These are phyloP conservation scores for Linnaemya vulpina DNA, from an alignment of 2,888 invertebrate species.

Conservation along the genomic window DNA sequence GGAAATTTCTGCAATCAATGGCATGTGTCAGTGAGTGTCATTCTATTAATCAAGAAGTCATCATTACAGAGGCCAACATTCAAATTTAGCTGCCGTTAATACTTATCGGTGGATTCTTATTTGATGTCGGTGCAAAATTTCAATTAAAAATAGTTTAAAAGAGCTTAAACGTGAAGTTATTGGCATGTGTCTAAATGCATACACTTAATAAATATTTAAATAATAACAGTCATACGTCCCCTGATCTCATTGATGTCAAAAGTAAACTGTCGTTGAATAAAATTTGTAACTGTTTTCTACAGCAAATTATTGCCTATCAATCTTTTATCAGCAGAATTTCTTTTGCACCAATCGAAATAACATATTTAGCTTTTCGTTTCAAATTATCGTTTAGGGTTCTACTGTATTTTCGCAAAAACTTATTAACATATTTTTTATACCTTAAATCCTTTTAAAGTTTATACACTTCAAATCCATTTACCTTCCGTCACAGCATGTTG, in stretches of 20 bases:
- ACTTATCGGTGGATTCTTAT: too few relatives aligned
- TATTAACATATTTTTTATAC: constrained; percentile 48
- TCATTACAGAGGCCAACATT: too few relatives aligned
- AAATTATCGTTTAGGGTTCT: neutral
- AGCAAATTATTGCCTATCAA: constrained; percentile 23
- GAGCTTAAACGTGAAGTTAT: too few relatives aligned
- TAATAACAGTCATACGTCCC: constrained; percentile 7
- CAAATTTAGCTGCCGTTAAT: too few relatives aligned
- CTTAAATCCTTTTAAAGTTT: constrained; percentile 18
- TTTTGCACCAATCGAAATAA: neutral
- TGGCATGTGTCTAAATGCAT: too few relatives aligned
- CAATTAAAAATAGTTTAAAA: too few relatives aligned
- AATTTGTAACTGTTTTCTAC: constrained; percentile 9
- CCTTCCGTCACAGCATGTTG: neutral
- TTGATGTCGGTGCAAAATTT: too few relatives aligned
- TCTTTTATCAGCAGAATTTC: constrained; percentile 14
- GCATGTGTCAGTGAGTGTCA: too few relatives aligned
- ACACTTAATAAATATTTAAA: constrained; percentile 16
- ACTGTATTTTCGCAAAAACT: constrained; percentile 9
- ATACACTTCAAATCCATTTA: neutral
- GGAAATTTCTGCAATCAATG: too few relatives aligned
- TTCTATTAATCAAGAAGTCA: too few relatives aligned
- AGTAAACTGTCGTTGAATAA: constrained; percentile 6
- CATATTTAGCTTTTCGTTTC: constrained; percentile 8
- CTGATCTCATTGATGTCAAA: neutral